Conservation (phyloP, 2,113 vertebrate genomes). For the Hymenochirus boettgeri region DNA sequence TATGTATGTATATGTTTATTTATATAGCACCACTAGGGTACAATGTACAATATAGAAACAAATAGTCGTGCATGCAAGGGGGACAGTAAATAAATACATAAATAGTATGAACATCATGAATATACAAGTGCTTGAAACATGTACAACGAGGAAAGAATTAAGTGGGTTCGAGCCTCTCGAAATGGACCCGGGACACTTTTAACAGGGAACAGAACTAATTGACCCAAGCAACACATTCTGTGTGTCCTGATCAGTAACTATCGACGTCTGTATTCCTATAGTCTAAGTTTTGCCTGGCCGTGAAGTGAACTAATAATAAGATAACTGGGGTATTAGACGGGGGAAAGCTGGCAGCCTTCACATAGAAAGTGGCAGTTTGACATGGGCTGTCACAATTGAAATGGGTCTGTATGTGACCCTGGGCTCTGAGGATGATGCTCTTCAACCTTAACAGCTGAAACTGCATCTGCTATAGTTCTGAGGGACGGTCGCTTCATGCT, state of each 20-base stretch:
- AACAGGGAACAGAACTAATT: too few species aligned
- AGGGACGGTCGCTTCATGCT: constrained; percentile 63
- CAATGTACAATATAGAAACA: too few species aligned
- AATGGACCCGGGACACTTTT: too few species aligned
- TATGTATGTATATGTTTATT: too few species aligned
- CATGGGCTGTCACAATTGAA: constrained; percentile 65
- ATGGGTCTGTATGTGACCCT: constrained; percentile 60
- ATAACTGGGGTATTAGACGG: constrained; percentile 42
- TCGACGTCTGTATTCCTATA: constrained; percentile 37
- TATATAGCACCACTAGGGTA: too few species aligned
- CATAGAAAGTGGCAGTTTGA: constrained; percentile 70
- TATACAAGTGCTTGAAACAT: too few species aligned
- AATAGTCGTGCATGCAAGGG: too few species aligned
- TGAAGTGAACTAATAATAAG: too few species aligned
- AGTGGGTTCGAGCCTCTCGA: too few species aligned
- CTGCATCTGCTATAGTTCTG: constrained; percentile 65
- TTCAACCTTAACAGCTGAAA: constrained; percentile 67
- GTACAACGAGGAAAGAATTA: too few species aligned
- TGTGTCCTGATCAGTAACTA: constrained; percentile 11
- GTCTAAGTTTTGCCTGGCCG: constrained; percentile 25
- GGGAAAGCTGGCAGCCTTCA: constrained; percentile 47
- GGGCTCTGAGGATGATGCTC: constrained; percentile 60
- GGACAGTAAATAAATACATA: too few species aligned
- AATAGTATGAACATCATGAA: too few species aligned
- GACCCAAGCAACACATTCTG: constrained; percentile 17